phyloP scores from a whole-genome alignment of 2,888 invertebrate species.

The Dicyrtomina minuta region DNA sequence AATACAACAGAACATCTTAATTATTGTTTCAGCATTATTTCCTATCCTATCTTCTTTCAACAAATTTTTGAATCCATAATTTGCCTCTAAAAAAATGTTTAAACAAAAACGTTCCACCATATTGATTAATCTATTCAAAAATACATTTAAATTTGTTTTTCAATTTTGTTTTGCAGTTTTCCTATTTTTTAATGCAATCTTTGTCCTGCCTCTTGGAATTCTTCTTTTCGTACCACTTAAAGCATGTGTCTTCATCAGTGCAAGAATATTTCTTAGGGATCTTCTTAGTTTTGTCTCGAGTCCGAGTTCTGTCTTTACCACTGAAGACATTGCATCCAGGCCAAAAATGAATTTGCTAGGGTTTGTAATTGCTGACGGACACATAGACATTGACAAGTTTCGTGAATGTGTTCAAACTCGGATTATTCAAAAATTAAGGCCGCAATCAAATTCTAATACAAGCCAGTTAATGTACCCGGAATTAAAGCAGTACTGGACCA shows the following conservation, averaged over 20 bases:
- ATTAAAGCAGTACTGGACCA: constrained; percentile 28
- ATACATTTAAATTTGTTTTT: too few relatives aligned
- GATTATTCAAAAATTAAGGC: neutral
- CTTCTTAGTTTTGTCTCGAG: neutral
- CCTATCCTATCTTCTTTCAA: too few relatives aligned
- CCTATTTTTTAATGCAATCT: too few relatives aligned
- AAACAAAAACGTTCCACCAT: too few relatives aligned
- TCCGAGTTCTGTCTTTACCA: neutral
- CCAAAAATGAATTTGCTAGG: neutral
- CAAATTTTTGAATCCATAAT: too few relatives aligned
- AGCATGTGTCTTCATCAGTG: neutral
- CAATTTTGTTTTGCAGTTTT: too few relatives aligned
- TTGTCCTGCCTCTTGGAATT: too few relatives aligned
- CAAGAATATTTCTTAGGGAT: neutral
- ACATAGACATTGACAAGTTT: neutral
- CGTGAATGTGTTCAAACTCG: neutral
- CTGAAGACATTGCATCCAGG: neutral
- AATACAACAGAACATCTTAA: too few relatives aligned
- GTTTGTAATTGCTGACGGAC: neutral
- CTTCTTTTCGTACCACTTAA: neutral
- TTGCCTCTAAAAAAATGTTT: too few relatives aligned
- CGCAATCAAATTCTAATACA: neutral
- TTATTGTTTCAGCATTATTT: too few relatives aligned
- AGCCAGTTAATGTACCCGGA: constrained; percentile 29
- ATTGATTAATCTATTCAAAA: too few relatives aligned